These are phyloP conservation scores for Heliconius cydno DNA, from an alignment of 2,888 invertebrate genomes.

Conservation along the genomic window DNA sequence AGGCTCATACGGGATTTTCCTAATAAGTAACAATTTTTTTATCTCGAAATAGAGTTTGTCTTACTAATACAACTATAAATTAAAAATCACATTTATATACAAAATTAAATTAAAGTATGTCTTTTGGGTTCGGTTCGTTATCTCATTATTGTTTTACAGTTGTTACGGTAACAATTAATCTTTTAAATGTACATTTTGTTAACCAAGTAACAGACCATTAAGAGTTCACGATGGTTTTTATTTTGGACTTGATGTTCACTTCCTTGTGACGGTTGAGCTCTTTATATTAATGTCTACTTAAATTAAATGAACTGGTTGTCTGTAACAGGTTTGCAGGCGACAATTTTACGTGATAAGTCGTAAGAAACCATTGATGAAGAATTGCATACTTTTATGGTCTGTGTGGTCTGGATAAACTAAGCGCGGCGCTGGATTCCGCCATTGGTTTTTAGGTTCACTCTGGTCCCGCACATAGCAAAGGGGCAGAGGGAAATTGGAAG, in stretches of 20 bases:
- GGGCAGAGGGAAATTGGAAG: too few relatives aligned
- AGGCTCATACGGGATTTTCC: too few relatives aligned
- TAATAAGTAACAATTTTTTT: too few relatives aligned
- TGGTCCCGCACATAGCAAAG: too few relatives aligned
- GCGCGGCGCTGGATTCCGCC: too few relatives aligned
- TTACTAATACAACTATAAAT: neutral
- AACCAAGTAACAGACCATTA: conserved; percentile 25
- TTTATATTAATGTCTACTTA: neutral
- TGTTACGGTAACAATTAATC: conserved; percentile 21
- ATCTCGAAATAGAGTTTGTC: too few relatives aligned
- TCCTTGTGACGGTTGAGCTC: neutral
- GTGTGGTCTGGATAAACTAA: too few relatives aligned
- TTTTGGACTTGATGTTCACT: conserved; percentile 11
- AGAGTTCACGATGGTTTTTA: conserved; percentile 32
- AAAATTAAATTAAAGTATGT: neutral
- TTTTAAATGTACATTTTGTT: conserved; percentile 13
- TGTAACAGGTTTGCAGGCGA: too few relatives aligned
- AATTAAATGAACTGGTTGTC: neutral
- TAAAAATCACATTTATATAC: neutral
- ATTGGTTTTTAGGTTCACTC: too few relatives aligned
- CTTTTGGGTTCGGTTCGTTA: neutral
- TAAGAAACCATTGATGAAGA: too few relatives aligned
- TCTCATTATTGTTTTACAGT: conserved; percentile 15
- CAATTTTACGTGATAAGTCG: too few relatives aligned
- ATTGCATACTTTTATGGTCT: too few relatives aligned